Conservation (phyloP, 2,888 invertebrate species). For the Phengaris arion region DNA sequence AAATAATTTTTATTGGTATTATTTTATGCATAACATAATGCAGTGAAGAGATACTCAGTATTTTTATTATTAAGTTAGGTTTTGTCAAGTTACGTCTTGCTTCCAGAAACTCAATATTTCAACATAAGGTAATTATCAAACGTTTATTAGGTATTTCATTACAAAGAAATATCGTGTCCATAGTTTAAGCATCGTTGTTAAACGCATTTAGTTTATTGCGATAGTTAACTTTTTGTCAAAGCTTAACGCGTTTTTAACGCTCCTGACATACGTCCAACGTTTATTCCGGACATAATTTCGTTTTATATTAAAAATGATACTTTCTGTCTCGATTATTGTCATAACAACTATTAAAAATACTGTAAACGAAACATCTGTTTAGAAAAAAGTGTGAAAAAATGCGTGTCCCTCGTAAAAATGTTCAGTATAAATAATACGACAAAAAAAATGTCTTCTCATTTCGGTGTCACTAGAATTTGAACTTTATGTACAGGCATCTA, state of each 20-base stretch:
- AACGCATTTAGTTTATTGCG: slow-evolving; percentile 60
- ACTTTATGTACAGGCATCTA: slow-evolving; percentile 34
- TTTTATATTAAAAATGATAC: slow-evolving; percentile 66
- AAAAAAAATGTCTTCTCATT: slow-evolving; percentile 40
- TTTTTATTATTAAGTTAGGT: no score
- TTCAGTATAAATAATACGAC: slow-evolving; percentile 58
- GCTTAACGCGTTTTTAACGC: slow-evolving; percentile 57
- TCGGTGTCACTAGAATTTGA: slow-evolving; percentile 40
- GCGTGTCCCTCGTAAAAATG: slow-evolving; percentile 64
- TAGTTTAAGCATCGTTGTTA: slow-evolving; percentile 9
- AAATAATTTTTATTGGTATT: no score
- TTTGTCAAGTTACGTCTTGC: no score
- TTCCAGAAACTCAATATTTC: no score
- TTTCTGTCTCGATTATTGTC: slow-evolving; percentile 63
- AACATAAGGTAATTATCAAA: no score
- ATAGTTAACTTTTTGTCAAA: slow-evolving; percentile 76
- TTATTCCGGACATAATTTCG: slow-evolving; percentile 45
- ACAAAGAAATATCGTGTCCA: background rate
- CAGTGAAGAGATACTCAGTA: no score
- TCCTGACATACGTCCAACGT: slow-evolving; percentile 51
- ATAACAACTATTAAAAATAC: slow-evolving; percentile 63
- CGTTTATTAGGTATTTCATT: no score
- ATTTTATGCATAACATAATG: no score
- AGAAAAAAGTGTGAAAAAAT: slow-evolving; percentile 69
- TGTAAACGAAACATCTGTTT: slow-evolving; percentile 57